Evolutionary conservation across 2,888 invertebrate genomes (phyloP).

Genomic region (Zhuqinia jingwanae): DNA sequence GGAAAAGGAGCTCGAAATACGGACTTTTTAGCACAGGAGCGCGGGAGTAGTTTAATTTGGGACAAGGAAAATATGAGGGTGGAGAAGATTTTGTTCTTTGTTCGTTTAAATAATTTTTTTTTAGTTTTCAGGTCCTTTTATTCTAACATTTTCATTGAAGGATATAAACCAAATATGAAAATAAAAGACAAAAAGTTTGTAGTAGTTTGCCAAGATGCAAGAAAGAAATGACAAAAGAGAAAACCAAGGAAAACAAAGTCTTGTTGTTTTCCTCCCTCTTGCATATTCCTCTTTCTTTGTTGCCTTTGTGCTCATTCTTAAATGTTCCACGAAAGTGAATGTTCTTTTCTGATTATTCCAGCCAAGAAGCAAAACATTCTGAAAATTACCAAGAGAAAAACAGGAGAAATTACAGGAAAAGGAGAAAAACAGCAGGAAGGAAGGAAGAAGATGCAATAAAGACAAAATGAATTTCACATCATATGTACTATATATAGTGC

Average conservation of each 20-base stretch:
- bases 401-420: not conserved
- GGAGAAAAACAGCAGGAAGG: not conserved
- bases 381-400: not conserved
- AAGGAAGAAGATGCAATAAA: not conserved
- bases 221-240: not conserved
- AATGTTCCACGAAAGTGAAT: not conserved
- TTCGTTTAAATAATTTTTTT: too few relatives aligned
- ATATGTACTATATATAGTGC: too few relatives aligned
- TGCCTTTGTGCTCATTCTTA: not conserved
- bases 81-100: too few relatives aligned
- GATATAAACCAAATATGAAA: not conserved
- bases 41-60: too few relatives aligned
- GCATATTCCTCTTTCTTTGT: conserved; percentile 3
- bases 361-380: conserved; percentile 19
- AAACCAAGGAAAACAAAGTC: not conserved
- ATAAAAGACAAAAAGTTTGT: not conserved
- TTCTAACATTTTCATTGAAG: too few relatives aligned
- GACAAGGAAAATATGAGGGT: too few relatives aligned
- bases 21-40: too few relatives aligned
- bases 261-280: not conserved
- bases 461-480: not conserved
- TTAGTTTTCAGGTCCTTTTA: too few relatives aligned
- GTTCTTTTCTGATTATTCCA: not conserved
- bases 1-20: too few relatives aligned
- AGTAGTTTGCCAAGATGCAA: not conserved